Percentiles rank a stretch among this genome's conserved stretches.
phyloP scores from a whole-genome alignment of 2,797 vertebrate species.

The Chromobotia macracanthus region DNA sequence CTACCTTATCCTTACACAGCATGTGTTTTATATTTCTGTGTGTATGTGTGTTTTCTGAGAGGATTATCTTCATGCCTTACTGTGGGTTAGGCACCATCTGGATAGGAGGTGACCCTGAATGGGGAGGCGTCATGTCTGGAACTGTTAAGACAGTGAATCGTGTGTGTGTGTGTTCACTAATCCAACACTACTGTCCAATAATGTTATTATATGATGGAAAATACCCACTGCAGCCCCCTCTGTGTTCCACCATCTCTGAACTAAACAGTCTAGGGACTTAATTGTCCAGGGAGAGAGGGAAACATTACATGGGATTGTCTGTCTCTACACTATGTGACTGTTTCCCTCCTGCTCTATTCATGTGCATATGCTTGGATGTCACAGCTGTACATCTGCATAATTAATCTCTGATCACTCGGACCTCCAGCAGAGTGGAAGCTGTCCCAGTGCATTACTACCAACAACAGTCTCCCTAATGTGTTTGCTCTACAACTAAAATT shows the following conservation, averaged over 20 bases:
- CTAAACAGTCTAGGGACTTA: slow-evolving; percentile 21
- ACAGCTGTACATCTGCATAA: slow-evolving; percentile 47
- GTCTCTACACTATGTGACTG: slow-evolving; percentile 11
- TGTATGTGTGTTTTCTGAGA: slow-evolving; percentile 41
- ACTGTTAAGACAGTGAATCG: not conserved
- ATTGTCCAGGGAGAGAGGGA: slow-evolving; percentile 1
- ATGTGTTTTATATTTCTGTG: slow-evolving; percentile 34
- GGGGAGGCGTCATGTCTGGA: slow-evolving; percentile 5
- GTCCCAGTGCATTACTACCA: slow-evolving; percentile 31
- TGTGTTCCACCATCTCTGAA: slow-evolving; percentile 5
- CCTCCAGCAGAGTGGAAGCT: slow-evolving; percentile 18
- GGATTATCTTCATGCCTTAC: slow-evolving; percentile 45
- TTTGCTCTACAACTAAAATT: not conserved
- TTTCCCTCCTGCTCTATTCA: slow-evolving; percentile 21
- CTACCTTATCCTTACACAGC: slow-evolving; percentile 22
- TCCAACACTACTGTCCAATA: slow-evolving; percentile 25
- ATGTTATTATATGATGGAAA: not conserved
- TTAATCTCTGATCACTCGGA: slow-evolving; percentile 43
- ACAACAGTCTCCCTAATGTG: not conserved
- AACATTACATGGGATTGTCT: not conserved
- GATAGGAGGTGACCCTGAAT: slow-evolving; percentile 32
- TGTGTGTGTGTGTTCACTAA: slow-evolving; percentile 10
- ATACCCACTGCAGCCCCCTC: not conserved
- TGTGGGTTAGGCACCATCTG: slow-evolving; percentile 55
- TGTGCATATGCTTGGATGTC: slow-evolving; percentile 37